Evolutionary conservation across 2,888 invertebrate genomes (phyloP).

Genomic region (Cosmia pyralina): DNA sequence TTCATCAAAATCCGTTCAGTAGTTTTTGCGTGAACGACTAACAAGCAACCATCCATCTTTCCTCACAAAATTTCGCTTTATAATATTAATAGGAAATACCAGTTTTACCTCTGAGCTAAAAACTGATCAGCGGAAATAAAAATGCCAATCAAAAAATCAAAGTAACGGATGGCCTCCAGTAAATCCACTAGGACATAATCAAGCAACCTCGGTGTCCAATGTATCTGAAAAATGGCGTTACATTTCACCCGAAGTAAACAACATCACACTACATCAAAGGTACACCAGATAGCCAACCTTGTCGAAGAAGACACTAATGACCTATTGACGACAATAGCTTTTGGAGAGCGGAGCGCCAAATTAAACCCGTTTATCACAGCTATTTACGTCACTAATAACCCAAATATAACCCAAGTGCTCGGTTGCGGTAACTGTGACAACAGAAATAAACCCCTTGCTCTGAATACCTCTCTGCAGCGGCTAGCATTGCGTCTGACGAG

Average conservation of each 20-base stretch:
- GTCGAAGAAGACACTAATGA: conserved; percentile 68
- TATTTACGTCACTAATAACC: conserved; percentile 88
- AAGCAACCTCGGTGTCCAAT: conserved; percentile 35
- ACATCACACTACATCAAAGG: conserved; percentile 61
- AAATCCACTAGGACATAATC: conserved; percentile 37
- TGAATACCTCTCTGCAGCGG: conserved; percentile 82
- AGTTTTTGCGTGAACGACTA: too few species aligned
- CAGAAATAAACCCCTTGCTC: conserved; percentile 87
- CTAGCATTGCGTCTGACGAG: conserved; percentile 75
- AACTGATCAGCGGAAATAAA: conserved; percentile 20
- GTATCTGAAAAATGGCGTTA: conserved; percentile 38
- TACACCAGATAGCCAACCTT: conserved; percentile 52
- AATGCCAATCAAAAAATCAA: conserved; percentile 26
- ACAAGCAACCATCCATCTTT: too few species aligned
- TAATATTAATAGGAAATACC: not conserved
- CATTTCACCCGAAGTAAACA: conserved; percentile 40
- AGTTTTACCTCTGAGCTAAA: conserved; percentile 20
- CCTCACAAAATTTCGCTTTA: too few species aligned
- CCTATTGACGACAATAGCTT: conserved; percentile 83
- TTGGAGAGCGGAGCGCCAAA: conserved; percentile 78
- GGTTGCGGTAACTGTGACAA: conserved; percentile 84
- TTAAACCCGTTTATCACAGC: conserved; percentile 84
- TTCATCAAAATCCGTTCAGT: too few species aligned
- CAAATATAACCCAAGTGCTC: conserved; percentile 82
- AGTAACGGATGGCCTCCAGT: conserved; percentile 22